phyloP scores from a whole-genome alignment of 2,888 invertebrate genomes.

The Lepidochrysops patricia region DNA sequence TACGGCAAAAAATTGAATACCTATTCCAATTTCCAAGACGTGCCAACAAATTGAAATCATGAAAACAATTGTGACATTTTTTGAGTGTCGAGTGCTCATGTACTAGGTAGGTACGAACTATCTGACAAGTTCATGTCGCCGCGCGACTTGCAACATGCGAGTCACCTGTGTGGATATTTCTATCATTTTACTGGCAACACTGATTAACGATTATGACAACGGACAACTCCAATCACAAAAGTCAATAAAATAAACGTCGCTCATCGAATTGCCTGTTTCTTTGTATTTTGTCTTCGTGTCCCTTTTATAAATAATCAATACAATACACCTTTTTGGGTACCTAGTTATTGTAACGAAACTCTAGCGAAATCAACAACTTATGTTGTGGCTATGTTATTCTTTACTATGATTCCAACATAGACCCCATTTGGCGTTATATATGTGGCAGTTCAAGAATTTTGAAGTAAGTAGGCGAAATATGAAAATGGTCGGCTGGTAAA shows the following conservation, averaged over 20 bases:
- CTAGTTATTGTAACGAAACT: background rate
- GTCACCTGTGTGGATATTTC: too few species aligned
- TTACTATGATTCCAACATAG: background rate
- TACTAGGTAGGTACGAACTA: too few species aligned
- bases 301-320: background rate
- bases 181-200: too few species aligned
- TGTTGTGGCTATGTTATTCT: background rate
- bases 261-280: background rate
- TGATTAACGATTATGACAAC: background rate
- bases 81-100: too few species aligned
- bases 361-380: background rate
- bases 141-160: too few species aligned
- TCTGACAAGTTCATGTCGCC: too few species aligned
- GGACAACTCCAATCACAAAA: background rate
- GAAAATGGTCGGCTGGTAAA: slow-evolving; percentile 4
- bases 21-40: background rate
- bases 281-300: slow-evolving; percentile 1
- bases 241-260: background rate
- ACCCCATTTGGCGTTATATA: slow-evolving; percentile 1
- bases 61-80: too few species aligned
- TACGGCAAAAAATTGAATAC: background rate
- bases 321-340: background rate
- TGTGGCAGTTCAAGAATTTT: slow-evolving; percentile 5
- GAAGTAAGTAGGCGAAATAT: background rate
- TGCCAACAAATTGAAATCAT: too few species aligned